These are phyloP conservation scores for Callospermophilus lateralis DNA, from an alignment of 2,113 vertebrate species.

Conservation along the genomic window DNA sequence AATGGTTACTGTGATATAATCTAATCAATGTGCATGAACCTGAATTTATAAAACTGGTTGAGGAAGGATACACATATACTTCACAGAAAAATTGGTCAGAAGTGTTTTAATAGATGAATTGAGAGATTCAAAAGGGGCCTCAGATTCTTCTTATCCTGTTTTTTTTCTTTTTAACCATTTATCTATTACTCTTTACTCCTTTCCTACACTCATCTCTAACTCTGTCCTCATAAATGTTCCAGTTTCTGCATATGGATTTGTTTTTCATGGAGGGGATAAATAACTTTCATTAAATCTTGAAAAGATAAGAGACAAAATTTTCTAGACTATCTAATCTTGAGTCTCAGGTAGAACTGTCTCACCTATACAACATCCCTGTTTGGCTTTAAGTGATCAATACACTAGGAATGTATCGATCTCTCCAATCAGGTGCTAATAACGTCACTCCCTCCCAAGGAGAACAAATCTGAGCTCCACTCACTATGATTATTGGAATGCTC, in stretches of 20 bases:
- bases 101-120: not conserved
- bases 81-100: not conserved
- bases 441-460: not conserved
- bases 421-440: not conserved
- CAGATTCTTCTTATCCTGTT: not conserved
- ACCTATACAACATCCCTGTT: not conserved
- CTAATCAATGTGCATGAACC: not conserved
- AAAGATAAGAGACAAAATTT: not conserved
- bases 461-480: not conserved
- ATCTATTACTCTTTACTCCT: not conserved
- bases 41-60: not conserved
- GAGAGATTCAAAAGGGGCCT: not conserved
- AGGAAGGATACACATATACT: not conserved
- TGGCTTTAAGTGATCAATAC: not conserved
- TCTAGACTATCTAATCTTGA: not conserved
- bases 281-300: slow-evolving; percentile 2
- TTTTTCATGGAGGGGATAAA: not conserved
- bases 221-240: not conserved
- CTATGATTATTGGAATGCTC: not conserved
- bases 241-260: not conserved
- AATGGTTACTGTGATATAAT: not conserved
- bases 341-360: not conserved
- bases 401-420: not conserved
- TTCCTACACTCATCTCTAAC: not conserved
- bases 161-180: not conserved